Conservation (phyloP, 2,113 vertebrate species). For the Cephalopterus ornatus region DNA sequence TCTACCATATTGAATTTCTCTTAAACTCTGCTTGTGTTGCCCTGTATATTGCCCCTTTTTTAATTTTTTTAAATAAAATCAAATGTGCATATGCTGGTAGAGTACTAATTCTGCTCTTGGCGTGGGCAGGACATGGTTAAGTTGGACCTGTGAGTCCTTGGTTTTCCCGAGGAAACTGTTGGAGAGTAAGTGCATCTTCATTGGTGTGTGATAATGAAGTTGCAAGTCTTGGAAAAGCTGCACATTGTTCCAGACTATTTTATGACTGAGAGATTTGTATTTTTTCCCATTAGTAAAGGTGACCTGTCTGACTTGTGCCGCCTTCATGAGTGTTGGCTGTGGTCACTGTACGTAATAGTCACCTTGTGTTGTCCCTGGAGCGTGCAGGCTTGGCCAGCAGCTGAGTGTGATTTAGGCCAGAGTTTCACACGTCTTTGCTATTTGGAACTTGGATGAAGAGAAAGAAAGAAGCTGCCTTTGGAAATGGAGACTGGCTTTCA, state of each 20-base stretch:
- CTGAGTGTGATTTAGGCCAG: not conserved
- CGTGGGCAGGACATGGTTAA: not conserved
- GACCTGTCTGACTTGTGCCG: not conserved
- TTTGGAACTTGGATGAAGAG: not conserved
- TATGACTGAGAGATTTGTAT: not conserved
- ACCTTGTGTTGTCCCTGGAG: not conserved
- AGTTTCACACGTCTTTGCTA: fast-evolving
- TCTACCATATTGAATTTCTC: not conserved
- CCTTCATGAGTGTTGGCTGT: not conserved
- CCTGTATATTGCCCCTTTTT: not conserved
- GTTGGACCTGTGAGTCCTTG: not conserved
- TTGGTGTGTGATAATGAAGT: not conserved
- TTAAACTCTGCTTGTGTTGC: not conserved
- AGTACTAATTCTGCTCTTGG: not conserved
- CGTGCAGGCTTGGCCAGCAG: not conserved
- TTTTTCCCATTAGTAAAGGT: not conserved
- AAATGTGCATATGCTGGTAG: not conserved
- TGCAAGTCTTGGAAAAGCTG: not conserved
- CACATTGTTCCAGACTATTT: not conserved
- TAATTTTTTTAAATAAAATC: not conserved
- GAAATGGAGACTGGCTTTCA: not conserved
- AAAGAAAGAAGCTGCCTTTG: not conserved
- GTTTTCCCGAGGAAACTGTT: not conserved
- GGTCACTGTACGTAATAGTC: fast-evolving
- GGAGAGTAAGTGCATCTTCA: not conserved